phyloP scores from a whole-genome alignment of 64 coral and sea anemone genomes.

The Montipora cactus region DNA sequence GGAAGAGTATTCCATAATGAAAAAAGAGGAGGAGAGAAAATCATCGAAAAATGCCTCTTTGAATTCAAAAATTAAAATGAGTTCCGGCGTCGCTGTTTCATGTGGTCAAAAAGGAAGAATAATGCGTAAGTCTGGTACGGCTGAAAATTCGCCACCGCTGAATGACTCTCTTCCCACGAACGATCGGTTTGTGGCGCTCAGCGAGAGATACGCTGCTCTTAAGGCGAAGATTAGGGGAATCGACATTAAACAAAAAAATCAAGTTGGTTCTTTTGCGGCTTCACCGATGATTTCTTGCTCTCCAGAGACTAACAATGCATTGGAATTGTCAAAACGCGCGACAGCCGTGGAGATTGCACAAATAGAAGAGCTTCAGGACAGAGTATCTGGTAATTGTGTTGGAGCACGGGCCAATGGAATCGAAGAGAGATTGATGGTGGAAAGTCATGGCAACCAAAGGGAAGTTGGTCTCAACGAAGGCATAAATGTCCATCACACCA shows the following conservation, averaged over 20 bases:
- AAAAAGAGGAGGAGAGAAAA: not conserved
- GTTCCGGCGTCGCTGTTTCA: not conserved
- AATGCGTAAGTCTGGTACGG: not conserved
- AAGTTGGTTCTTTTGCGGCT: not conserved
- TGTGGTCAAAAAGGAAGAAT: not conserved
- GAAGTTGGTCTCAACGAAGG: not conserved
- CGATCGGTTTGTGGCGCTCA: conserved; percentile 67
- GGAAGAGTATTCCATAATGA: conserved; percentile 17
- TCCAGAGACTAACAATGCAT: not conserved
- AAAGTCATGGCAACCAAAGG: not conserved
- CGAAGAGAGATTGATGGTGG: not conserved
- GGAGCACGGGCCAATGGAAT: not conserved
- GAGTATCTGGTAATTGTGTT: not conserved
- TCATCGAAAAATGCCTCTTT: not conserved
- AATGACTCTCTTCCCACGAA: conserved; percentile 49
- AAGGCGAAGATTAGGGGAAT: conserved; percentile 41
- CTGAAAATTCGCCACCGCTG: not conserved
- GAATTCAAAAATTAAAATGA: conserved; percentile 5
- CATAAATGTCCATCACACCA: not conserved
- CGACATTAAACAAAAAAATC: not conserved
- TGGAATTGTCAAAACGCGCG: not conserved
- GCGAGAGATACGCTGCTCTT: conserved; percentile 56
- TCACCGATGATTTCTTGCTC: not conserved
- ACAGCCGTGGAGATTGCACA: not conserved
- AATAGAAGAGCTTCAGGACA: not conserved